phyloP scores from a whole-genome alignment of 2,113 vertebrate species.

The Elachura formosa region DNA sequence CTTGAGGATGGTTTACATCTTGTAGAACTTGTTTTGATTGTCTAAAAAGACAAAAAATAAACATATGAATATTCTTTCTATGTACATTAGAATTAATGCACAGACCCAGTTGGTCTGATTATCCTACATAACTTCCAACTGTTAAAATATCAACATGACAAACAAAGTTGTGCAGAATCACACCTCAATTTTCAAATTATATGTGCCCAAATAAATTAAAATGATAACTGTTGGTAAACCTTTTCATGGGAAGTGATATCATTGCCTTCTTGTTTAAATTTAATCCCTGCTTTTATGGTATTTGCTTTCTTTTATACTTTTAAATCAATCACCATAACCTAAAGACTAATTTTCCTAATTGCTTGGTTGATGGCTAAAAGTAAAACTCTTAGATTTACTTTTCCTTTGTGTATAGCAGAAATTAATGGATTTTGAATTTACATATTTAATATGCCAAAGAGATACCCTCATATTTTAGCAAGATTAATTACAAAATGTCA shows the following conservation, averaged over 20 bases:
- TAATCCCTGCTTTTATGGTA: background rate
- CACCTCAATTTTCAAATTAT: background rate
- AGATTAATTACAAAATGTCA: constrained; percentile 1
- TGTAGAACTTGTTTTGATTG: background rate
- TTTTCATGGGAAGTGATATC: background rate
- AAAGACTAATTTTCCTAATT: background rate
- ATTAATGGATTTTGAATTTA: background rate
- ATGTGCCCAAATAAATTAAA: background rate
- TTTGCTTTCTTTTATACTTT: background rate
- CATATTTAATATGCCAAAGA: background rate
- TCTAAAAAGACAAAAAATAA: background rate
- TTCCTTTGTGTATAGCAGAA: background rate
- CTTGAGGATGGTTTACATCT: background rate
- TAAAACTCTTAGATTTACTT: background rate
- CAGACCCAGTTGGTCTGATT: background rate
- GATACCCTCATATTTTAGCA: background rate
- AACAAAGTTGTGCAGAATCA: background rate
- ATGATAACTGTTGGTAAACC: background rate
- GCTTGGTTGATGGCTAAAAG: background rate
- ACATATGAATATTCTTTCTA: background rate
- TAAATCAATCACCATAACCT: background rate
- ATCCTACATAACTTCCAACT: background rate
- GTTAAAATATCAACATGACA: background rate
- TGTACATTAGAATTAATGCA: too few relatives aligned
- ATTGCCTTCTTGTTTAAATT: background rate